Conservation (phyloP, 2,888 invertebrate genomes). For the Epirrhoe alternata region DNA sequence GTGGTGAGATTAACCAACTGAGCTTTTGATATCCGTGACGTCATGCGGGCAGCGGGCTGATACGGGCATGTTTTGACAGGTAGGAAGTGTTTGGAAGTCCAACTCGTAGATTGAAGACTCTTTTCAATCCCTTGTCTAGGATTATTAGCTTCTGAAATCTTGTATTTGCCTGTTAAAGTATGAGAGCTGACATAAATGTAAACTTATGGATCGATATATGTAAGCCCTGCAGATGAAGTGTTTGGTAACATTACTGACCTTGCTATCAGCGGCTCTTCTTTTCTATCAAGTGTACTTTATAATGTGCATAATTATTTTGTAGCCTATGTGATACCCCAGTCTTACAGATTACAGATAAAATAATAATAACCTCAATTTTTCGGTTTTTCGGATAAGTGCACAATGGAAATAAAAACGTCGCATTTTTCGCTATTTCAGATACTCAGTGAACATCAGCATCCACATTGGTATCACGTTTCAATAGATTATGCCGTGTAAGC, state of each 20-base stretch:
- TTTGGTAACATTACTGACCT: neutral
- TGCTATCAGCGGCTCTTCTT: neutral
- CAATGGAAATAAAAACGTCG: too few relatives aligned
- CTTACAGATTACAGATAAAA: too few relatives aligned
- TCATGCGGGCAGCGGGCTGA: constrained; percentile 49
- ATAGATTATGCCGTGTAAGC: constrained; percentile 25
- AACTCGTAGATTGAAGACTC: constrained; percentile 16
- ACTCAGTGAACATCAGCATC: too few relatives aligned
- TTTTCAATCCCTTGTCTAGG: constrained; percentile 13
- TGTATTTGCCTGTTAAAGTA: neutral
- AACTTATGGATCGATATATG: neutral
- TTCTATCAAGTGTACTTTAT: neutral
- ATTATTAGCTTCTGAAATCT: neutral
- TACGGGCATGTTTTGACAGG: constrained; percentile 43
- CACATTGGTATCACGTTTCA: constrained; percentile 22
- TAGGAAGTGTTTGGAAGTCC: constrained; percentile 30
- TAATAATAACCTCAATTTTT: too few relatives aligned
- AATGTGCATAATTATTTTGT: too few relatives aligned
- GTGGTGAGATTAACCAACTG: constrained; percentile 72
- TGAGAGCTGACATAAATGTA: neutral
- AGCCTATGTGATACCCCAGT: too few relatives aligned
- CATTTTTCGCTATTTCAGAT: too few relatives aligned
- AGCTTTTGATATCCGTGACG: constrained; percentile 60
- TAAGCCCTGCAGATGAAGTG: neutral
- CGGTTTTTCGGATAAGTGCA: too few relatives aligned